Percentiles rank a stretch among this genome's conserved stretches.
Conservation (phyloP, 2,888 invertebrate species). For the Pelosia muscerda region DNA sequence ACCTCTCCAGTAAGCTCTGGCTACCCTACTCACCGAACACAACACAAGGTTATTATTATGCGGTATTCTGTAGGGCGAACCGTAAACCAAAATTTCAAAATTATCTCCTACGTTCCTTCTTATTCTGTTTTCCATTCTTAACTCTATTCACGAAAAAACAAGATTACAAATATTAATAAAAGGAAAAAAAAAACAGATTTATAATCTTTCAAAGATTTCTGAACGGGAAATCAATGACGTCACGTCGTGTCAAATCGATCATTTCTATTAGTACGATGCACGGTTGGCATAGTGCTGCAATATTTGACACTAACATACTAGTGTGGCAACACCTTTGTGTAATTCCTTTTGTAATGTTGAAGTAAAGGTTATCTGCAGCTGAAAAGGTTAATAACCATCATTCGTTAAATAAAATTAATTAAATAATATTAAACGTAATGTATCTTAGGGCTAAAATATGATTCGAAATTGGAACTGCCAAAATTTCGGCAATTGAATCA, state of each 20-base stretch:
- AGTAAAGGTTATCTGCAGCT: conserved; percentile 15
- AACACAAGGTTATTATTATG: too few species aligned
- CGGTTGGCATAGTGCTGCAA: conserved; percentile 2
- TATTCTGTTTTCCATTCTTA: neutral
- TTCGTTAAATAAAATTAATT: neutral
- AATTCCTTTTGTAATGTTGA: conserved; percentile 16
- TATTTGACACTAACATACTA: conserved; percentile 13
- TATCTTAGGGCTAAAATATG: neutral
- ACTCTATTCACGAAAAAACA: neutral
- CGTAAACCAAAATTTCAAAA: too few species aligned
- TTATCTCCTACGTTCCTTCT: neutral
- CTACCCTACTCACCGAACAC: too few species aligned
- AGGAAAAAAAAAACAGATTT: neutral
- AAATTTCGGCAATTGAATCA: neutral
- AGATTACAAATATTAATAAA: neutral
- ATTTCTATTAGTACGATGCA: neutral
- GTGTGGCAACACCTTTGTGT: conserved; percentile 11
- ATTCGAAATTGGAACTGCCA: neutral
- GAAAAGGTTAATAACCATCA: conserved; percentile 10
- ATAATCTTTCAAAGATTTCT: neutral
- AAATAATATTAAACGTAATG: neutral
- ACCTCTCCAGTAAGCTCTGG: too few species aligned
- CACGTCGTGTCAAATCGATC: conserved; percentile 7
- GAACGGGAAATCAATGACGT: conserved; percentile 3
- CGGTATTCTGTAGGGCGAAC: too few species aligned